Evolutionary conservation across 2,113 vertebrate species (phyloP).

Genomic region (Sylvicapra grimmia): DNA sequence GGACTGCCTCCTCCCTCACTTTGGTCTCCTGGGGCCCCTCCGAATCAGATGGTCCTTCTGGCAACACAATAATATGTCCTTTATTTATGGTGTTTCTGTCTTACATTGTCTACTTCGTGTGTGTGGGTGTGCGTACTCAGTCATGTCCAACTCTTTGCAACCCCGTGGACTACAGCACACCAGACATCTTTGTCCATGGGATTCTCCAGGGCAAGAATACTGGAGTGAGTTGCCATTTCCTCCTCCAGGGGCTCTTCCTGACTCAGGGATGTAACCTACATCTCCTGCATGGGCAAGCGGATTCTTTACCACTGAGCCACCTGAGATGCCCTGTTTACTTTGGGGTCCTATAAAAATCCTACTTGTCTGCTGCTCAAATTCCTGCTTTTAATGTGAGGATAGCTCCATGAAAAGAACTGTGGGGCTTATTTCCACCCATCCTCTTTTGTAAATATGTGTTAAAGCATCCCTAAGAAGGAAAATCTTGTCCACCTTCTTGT

Average conservation of each 20-base stretch:
- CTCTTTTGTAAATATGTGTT: background rate
- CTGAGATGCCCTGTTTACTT: background rate
- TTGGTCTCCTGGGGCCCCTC: fast-evolving
- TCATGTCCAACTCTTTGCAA: background rate
- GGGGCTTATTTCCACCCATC: background rate
- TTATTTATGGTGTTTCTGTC: background rate
- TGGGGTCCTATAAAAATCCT: background rate
- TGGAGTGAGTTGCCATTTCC: background rate
- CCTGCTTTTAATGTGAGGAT: background rate
- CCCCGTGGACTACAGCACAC: background rate
- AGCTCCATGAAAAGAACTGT: background rate
- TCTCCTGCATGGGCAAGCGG: background rate
- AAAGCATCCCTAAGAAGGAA: background rate
- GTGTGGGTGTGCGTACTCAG: background rate
- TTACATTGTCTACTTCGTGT: background rate
- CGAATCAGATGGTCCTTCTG: background rate
- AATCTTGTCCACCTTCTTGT: background rate
- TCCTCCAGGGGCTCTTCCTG: background rate
- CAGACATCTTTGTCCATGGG: background rate
- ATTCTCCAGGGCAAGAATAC: background rate
- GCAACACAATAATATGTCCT: background rate
- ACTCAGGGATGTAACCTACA: background rate
- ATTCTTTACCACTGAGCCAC: background rate
- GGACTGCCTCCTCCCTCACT: fast-evolving
- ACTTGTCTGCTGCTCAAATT: background rate